Evolutionary conservation across 2,113 vertebrate species (phyloP).

Genomic region (Pteruthius melanotis): DNA sequence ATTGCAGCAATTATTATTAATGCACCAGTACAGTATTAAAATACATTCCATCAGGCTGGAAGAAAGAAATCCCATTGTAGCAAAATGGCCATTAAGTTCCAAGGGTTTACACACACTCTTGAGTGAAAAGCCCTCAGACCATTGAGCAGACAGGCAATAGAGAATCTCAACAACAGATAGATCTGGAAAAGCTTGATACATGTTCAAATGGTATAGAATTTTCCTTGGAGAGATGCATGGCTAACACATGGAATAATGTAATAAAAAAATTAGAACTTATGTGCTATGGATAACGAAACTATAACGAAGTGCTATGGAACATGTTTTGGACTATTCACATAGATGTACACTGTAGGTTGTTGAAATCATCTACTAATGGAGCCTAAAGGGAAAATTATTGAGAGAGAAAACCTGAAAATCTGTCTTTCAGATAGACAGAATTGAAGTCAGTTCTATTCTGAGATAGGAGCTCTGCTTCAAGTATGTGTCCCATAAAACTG

Average conservation of each 20-base stretch:
- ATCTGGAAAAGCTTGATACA: not conserved
- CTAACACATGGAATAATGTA: not conserved
- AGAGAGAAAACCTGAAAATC: not conserved
- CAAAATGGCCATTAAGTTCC: not conserved
- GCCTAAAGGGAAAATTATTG: not conserved
- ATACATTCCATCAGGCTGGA: not conserved
- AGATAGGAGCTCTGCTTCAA: not conserved
- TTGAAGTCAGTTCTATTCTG: not conserved
- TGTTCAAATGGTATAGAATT: not conserved
- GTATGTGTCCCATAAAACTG: not conserved
- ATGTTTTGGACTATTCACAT: not conserved
- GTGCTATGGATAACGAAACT: not conserved
- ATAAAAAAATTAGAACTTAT: not conserved
- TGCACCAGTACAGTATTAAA: not conserved
- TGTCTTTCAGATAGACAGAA: not conserved
- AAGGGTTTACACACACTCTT: not conserved
- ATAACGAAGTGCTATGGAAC: not conserved
- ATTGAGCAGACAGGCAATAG: not conserved
- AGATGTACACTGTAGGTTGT: not conserved
- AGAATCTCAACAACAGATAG: not conserved
- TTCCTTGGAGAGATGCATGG: not conserved
- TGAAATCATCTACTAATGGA: not conserved
- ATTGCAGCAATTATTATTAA: not conserved
- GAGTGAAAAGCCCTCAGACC: not conserved
- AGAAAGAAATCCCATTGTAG: not conserved